Evolutionary conservation across 2,797 vertebrate species (phyloP), one percentile per base, ranked within the genome.

Genomic region (Sebastes glaucus): DNA sequence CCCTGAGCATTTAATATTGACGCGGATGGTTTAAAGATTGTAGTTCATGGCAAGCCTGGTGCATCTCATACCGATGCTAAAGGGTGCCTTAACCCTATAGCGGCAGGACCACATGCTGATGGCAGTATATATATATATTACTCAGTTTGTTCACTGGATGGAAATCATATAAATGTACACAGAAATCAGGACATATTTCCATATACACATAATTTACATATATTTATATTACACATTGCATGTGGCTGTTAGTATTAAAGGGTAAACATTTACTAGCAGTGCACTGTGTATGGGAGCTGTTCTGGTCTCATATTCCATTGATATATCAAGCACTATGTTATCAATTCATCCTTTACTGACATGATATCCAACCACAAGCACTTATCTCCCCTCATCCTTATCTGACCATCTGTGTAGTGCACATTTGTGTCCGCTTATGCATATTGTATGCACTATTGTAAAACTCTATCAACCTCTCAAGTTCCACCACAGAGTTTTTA

Each of bases 391-490:
- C 74, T 69, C 13, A 14, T 62, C 70, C 60, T 84, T 38, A 62
- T 82, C 78, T 11, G 14, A 68, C 73, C 74, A 82, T 87, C 79
- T 78, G 85, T 23, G 56, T 6, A 66, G 38, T 69, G 69, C 81
- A 75, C 74, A 38, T 81, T 53, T 65, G 46, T 27, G 60, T 27
- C 83, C 74, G 61, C 71, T 84, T 65, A 82, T 88, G 77, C 42
- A 81, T 84, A 62, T 75, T 83, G 23, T 57, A 80, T 64, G 68
- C 60, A 66, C 68, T 22, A 73, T 32, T 79, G 46, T 75, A 77
- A 83, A 82, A 85, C 77, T 63, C 71, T 46, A 57, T 82, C 52
- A 76, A 71, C 63, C 85, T 83, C 87, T 88, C 78, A 73, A 85
- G 78, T 83, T 90, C 82, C 80, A 82, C 83, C 84, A 52, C 78